Evolutionary conservation across 2,113 vertebrate species (phyloP).

Genomic region (Paramisgurnus dabryanus): DNA sequence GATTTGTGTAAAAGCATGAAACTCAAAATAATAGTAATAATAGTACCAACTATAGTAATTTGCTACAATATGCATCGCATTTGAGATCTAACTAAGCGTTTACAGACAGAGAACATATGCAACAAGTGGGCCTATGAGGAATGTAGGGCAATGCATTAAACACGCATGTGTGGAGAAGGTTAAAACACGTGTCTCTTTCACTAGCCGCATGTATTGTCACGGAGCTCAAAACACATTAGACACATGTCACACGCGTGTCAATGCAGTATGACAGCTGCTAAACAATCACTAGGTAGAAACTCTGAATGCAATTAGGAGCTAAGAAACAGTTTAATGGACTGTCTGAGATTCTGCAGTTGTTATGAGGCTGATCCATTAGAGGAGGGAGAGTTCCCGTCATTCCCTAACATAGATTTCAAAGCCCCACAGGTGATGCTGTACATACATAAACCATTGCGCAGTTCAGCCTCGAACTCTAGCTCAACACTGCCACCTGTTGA

Average conservation of each 20-base stretch:
- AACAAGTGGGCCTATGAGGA: not conserved
- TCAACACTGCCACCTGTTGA: slow-evolving; percentile 34
- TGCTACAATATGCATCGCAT: no score
- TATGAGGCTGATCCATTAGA: not conserved
- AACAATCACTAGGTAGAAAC: not conserved
- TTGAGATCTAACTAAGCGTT: no score
- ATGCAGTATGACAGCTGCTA: not conserved
- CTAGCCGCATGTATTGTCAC: not conserved
- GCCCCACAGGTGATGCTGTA: slow-evolving; percentile 36
- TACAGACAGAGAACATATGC: no score
- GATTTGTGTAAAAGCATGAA: not conserved
- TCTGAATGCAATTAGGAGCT: slow-evolving; percentile 14
- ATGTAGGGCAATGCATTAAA: slow-evolving; percentile 34
- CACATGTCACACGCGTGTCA: no score
- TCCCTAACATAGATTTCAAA: slow-evolving; percentile 47
- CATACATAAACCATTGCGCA: slow-evolving; percentile 35
- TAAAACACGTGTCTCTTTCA: slow-evolving; percentile 22
- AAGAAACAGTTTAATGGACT: not conserved
- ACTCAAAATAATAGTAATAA: no score
- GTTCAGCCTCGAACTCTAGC: not conserved
- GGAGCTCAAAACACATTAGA: slow-evolving; percentile 13
- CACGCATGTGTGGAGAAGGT: slow-evolving; percentile 42
- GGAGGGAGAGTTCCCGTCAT: slow-evolving; percentile 38
- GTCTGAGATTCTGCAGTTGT: slow-evolving; percentile 21
- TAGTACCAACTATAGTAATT: no score